Conservation (phyloP, 2,113 vertebrate species). For the Aramus guarauna region DNA sequence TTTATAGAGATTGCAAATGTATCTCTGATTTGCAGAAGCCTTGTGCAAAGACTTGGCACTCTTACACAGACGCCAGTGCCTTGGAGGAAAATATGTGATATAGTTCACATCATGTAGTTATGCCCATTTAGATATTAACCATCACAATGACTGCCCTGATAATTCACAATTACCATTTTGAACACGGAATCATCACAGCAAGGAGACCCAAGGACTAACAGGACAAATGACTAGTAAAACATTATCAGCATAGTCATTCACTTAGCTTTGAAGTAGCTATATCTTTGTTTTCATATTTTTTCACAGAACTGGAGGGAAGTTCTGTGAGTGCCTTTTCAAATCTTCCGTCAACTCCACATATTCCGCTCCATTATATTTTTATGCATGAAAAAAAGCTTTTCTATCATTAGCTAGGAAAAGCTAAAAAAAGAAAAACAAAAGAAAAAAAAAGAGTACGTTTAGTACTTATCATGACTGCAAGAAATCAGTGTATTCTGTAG, state of each 20-base stretch:
- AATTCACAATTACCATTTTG: not conserved
- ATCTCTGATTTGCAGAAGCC: slow-evolving; percentile 36
- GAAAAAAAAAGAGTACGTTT: not conserved
- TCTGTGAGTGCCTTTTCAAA: not conserved
- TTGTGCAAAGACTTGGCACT: slow-evolving; percentile 15
- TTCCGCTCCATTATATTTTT: not conserved
- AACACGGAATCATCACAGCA: not conserved
- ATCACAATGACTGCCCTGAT: not conserved
- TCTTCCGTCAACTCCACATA: not conserved
- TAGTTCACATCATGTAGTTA: not conserved
- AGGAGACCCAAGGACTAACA: not conserved
- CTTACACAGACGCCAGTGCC: not conserved
- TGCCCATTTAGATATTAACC: slow-evolving; percentile 20
- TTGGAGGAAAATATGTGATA: slow-evolving; percentile 4
- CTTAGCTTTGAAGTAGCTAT: not conserved
- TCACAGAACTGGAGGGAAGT: not conserved
- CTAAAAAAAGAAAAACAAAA: too few relatives aligned
- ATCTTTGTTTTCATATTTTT: not conserved
- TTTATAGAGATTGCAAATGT: slow-evolving; percentile 5
- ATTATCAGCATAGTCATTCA: not conserved
- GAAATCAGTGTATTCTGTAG: not conserved
- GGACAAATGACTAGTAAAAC: not conserved
- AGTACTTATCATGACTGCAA: not conserved
- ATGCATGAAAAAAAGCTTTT: not conserved
- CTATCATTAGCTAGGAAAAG: not conserved